Evolutionary conservation across 1,140 invertebrate species (phyloP).

Genomic region (Pseudomyrmex gracilis): DNA sequence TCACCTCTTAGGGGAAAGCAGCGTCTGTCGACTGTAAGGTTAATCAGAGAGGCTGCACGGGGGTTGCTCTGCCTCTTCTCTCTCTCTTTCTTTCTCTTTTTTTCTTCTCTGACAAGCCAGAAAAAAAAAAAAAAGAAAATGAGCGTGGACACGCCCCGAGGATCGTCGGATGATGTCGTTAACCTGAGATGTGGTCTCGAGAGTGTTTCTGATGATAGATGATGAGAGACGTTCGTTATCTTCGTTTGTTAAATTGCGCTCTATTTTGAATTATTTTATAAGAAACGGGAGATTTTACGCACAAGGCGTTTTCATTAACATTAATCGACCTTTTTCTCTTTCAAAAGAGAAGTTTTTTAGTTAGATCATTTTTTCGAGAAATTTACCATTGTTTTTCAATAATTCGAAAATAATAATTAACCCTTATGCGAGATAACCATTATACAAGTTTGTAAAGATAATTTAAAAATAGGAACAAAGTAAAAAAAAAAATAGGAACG

Average conservation of each 20-base stretch:
- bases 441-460: too few relatives aligned
- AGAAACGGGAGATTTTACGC: too few relatives aligned
- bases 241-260: conserved; percentile 6
- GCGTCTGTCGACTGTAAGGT: conserved; percentile 65
- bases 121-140: conserved; percentile 46
- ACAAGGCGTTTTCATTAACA: too few relatives aligned
- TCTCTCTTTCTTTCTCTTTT: not conserved
- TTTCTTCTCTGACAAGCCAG: conserved; percentile 4
- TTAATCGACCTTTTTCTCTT: too few relatives aligned
- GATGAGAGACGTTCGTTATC: conserved; percentile 14
- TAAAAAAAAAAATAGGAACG: too few relatives aligned
- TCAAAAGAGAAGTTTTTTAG: too few relatives aligned
- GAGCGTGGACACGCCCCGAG: conserved; percentile 36
- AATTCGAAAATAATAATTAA: too few relatives aligned
- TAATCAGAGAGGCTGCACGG: conserved; percentile 63
- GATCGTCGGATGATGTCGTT: conserved; percentile 53
- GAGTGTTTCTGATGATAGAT: conserved; percentile 4
- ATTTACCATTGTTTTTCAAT: too few relatives aligned
- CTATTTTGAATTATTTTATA: too few relatives aligned
- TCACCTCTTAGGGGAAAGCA: conserved; percentile 62
- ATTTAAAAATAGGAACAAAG: too few relatives aligned
- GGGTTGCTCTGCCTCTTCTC: conserved; percentile 44
- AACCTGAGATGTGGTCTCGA: conserved; percentile 40
- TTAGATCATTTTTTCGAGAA: too few relatives aligned
- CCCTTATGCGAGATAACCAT: too few relatives aligned